phyloP scores from a whole-genome alignment of 1,140 invertebrate species.

The Ditylenchus dipsaci region DNA sequence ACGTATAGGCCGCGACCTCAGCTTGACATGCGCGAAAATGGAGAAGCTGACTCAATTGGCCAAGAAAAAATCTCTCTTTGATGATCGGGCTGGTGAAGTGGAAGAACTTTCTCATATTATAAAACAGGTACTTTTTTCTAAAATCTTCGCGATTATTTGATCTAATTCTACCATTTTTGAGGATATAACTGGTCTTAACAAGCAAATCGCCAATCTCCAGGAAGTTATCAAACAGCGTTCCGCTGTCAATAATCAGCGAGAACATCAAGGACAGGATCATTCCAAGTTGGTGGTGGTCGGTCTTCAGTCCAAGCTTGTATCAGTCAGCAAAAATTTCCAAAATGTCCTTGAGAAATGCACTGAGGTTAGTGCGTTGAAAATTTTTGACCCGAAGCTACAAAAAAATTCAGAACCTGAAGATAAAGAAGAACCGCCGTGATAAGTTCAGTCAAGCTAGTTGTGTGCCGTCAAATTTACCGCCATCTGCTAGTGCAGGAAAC shows the following conservation, averaged over 20 bases:
- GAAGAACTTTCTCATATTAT: slow-evolving; percentile 96
- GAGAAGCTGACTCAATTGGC: slow-evolving; percentile 96
- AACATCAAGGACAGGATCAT: slow-evolving; percentile 35
- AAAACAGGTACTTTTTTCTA: slow-evolving; percentile 66
- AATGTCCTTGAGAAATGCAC: slow-evolving; percentile 81
- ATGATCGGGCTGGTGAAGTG: slow-evolving; percentile 81
- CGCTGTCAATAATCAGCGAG: neutral
- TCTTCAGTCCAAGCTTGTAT: slow-evolving; percentile 87
- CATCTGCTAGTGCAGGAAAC: slow-evolving; percentile 46
- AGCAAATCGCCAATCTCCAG: slow-evolving; percentile 76
- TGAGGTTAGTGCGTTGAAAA: slow-evolving; percentile 64
- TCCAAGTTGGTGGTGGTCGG: slow-evolving; percentile 86
- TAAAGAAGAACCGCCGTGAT: slow-evolving; percentile 84
- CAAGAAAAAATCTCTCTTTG: slow-evolving; percentile 91
- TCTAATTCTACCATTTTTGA: slow-evolving; percentile 11
- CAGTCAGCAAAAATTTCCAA: slow-evolving; percentile 94
- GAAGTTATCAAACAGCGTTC: slow-evolving; percentile 32
- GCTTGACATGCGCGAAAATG: slow-evolving; percentile 88
- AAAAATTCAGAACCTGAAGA: slow-evolving; percentile 78
- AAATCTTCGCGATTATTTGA: slow-evolving; percentile 57
- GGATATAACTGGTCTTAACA: slow-evolving; percentile 86
- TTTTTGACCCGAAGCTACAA: neutral
- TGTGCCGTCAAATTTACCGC: slow-evolving; percentile 51
- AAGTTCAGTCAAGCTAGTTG: slow-evolving; percentile 71
- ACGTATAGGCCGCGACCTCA: slow-evolving; percentile 87